These are phyloP conservation scores for Platypus cylindrus DNA, from an alignment of 2,888 invertebrate species.

Conservation along the genomic window DNA sequence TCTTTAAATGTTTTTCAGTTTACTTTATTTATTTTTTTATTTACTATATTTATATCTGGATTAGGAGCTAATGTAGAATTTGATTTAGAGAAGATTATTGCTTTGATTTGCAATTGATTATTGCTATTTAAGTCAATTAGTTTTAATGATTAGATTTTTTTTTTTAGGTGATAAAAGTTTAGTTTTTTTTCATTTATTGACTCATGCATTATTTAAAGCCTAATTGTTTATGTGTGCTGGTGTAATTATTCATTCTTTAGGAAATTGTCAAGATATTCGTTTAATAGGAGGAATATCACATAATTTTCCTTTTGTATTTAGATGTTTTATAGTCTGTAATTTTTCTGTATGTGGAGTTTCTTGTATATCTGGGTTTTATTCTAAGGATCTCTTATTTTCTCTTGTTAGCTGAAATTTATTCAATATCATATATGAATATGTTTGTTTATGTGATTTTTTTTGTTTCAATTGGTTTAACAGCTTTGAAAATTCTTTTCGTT, in stretches of 20 bases:
- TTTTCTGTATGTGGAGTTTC: conserved; percentile 35
- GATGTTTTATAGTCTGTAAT: conserved; percentile 21
- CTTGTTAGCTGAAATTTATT: conserved; percentile 46
- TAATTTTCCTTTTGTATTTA: no score
- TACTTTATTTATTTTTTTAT: no score
- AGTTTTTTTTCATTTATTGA: conserved; percentile 63
- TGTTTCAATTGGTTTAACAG: conserved; percentile 45
- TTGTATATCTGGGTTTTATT: conserved; percentile 45
- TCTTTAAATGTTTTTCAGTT: no score
- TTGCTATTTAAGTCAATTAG: conserved; percentile 63
- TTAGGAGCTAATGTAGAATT: no score
- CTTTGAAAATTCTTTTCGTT: no score
- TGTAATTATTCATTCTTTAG: no score
- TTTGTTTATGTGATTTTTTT: conserved; percentile 43
- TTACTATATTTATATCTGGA: no score
- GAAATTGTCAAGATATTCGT: conserved; percentile 58
- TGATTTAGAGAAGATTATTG: conserved; percentile 48
- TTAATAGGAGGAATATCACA: no score
- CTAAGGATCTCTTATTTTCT: no score
- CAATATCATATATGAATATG: conserved; percentile 41
- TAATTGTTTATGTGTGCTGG: no score
- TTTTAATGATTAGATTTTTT: conserved; percentile 51
- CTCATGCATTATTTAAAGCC: no score
- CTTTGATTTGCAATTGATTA: conserved; percentile 64
- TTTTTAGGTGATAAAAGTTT: conserved; percentile 37